Base-by-base conservation (phyloP, 2,797 vertebrate genomes). In the Enteromius paludinosus region DNA sequence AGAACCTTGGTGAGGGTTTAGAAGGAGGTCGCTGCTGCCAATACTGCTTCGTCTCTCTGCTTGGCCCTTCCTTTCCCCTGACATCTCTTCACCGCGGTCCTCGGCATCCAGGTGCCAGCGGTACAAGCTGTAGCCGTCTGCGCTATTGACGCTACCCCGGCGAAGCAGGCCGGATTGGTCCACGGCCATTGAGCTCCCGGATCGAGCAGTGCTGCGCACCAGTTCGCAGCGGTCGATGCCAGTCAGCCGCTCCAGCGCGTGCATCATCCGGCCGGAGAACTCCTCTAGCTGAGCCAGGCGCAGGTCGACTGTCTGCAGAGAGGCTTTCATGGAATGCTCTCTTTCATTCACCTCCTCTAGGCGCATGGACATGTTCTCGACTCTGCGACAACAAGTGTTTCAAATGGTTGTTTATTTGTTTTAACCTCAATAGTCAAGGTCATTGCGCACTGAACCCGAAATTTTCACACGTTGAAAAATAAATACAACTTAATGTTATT, bases 321-420 rank as follows among this genome's bases (percentile, higher is more conserved):
- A 96, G 3, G 98, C 96, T 90, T 99, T 99, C 97, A 98, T 99
- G 10, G 97, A 97, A 88, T 97, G 96, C 83, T 98, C 98, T 83
- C 98, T 94, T 89, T 99, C 98, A 1, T 99, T 98, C 78, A 99
- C 96, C 91, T 99, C 98, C 89, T 99, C 98, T 88, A 99, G 90
- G 69, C 97, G 96, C 96, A 99, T 99, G 1, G 96, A 95, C 98
- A 99, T 99, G 43, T 98, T 99, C 92, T 99, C 98, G 87, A 99
- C 98, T 91, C 98, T 99, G 90, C 8, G 10, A 81, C 30, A 35
- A 52, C 3, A 76, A 80, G 49, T 65, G 17, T 65, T 78, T 49
- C 1, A 35, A 72, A 49, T 3, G 8, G 5, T 64, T 64, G 20
- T 10, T 41, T 28, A 12, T 38, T 30, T 5, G 8, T 17, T 70